phyloP scores from a whole-genome alignment of 2,888 invertebrate species.

The Scrobipalpa costella region DNA sequence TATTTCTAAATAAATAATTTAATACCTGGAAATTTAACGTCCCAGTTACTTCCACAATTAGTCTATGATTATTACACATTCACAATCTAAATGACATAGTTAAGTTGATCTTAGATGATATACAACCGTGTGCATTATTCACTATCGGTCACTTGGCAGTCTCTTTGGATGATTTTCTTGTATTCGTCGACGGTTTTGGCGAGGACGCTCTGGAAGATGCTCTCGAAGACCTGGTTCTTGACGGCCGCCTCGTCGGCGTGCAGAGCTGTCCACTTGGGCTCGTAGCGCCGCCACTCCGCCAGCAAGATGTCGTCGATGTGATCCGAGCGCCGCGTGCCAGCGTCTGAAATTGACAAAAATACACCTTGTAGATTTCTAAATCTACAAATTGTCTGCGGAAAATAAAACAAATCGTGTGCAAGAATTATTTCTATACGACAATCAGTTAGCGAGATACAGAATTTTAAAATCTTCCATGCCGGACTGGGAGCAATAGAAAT shows the following conservation, averaged over 20 bases:
- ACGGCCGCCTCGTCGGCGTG: conserved; percentile 66
- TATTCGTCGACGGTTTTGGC: conserved; percentile 69
- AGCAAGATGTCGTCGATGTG: conserved; percentile 74
- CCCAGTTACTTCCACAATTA: conserved; percentile 10
- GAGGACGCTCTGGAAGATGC: conserved; percentile 69
- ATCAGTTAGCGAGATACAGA: too few relatives aligned
- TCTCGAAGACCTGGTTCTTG: conserved; percentile 71
- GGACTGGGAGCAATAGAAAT: too few relatives aligned
- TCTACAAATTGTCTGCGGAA: background rate
- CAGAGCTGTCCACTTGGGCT: conserved; percentile 70
- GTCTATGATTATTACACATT: conserved; percentile 1
- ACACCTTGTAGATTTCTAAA: background rate
- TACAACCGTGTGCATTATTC: too few relatives aligned
- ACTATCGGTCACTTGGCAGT: background rate
- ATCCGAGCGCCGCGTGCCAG: conserved; percentile 50
- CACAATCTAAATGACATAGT: conserved; percentile 8
- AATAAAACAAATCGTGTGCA: too few relatives aligned
- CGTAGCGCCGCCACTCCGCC: conserved; percentile 71
- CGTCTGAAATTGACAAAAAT: background rate
- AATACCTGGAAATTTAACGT: conserved; percentile 32
- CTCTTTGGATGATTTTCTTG: conserved; percentile 44
- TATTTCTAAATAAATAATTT: conserved; percentile 63
- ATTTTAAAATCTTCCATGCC: too few relatives aligned
- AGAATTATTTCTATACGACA: too few relatives aligned
- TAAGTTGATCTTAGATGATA: conserved; percentile 9